Percentiles rank a stretch among this genome's conserved stretches.
Evolutionary conservation across 2,113 vertebrate species (phyloP).

Genomic region (rat (Rattus norvegicus)): GRCr8 NC_086020.1:21101501-21102000

Average conservation of each 20-base stretch:
- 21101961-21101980: not conserved
- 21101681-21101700: not conserved
- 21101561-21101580: not conserved
- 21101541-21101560: slow-evolving; percentile 6
- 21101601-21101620: not conserved
- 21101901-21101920: not conserved
- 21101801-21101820: not conserved
- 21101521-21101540: slow-evolving; percentile 15
- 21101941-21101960: not conserved
- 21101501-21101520: slow-evolving; percentile 38
- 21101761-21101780: not conserved
- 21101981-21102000: not conserved
- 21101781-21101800: not conserved
- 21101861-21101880: not conserved
- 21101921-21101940: not conserved
- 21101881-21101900: not conserved
- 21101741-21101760: not conserved
- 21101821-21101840: not conserved
- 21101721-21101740: not conserved
- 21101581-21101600: not conserved
- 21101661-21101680: not conserved
- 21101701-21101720: not conserved
- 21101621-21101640: not conserved
- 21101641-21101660: not conserved
- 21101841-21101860: not conserved